Base-by-base conservation (phyloP, 2,888 invertebrate species). In the Catocala fraxini region DNA sequence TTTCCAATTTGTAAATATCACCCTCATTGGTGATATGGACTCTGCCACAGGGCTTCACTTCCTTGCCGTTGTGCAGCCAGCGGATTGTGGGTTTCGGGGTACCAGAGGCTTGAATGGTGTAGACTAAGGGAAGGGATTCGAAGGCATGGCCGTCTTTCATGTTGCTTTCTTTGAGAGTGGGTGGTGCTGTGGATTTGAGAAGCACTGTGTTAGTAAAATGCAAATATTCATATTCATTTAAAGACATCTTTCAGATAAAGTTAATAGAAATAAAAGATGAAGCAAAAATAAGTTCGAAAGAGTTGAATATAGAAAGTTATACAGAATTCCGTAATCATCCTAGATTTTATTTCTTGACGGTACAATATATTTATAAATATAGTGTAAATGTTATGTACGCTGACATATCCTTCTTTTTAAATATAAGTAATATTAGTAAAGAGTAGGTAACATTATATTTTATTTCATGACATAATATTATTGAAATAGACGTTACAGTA, bases 61-160 rank as follows among this genome's bases (percentile, higher is more conserved):
- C 96, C 76, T 97, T 95, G 47, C 96, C 97, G 82, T 98, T 95
- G 79, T 97, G 96, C 34, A 96, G 96, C 98, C 98, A 98, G 80
- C 96, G 96, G 4, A 96, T 97, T 48, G 95, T 96, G 0, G 98
- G 97, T 70, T 96, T 95, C 7, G 98, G 98, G 65, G 96, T 94
- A 13, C 97, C 98, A 48, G 95, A 95, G 0, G 97, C 97, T 70
- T 96, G 95, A 0, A 98, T 96, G 66, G 97, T 97, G 90, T 97
- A 98, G 68, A 96, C 96, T 51, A 97, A 95, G 9, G 97, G 96
- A 56, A 98, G 96, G 10, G 98, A 98, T 89, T 98, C 98, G 88
- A 95, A 97, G 41, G 96, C 95, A 65, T 96, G 95, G 63, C 96
- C 95, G 89, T 97, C 97, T 79, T 96, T 96, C 90, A 98, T 95